Percentiles rank a stretch among this genome's conserved stretches.
These are phyloP conservation scores for Microctonus aethiopoides DNA, from an alignment of 2,888 invertebrate species.

Conservation along the genomic window DNA sequence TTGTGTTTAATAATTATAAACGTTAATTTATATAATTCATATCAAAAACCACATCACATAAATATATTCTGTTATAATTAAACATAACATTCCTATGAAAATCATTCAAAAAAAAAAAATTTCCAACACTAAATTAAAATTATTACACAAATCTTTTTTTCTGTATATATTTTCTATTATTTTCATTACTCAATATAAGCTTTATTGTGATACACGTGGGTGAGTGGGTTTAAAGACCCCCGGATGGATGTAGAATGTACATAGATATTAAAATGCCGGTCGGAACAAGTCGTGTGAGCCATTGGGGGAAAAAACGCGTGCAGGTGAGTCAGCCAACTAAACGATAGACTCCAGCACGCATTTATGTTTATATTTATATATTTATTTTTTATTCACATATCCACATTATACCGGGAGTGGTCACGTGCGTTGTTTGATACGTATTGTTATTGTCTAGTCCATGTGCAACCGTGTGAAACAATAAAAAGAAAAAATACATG, in stretches of 20 bases:
- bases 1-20: too few relatives aligned
- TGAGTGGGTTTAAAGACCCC: constrained; percentile 27
- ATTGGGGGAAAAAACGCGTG: constrained; percentile 38
- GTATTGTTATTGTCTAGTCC: constrained; percentile 25
- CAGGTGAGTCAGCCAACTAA: constrained; percentile 53
- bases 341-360: constrained; percentile 47
- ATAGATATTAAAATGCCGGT: constrained; percentile 16
- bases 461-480: constrained; percentile 41
- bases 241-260: constrained; percentile 12
- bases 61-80: too few relatives aligned
- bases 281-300: not conserved
- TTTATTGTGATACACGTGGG: constrained; percentile 37
- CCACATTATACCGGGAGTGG: constrained; percentile 6
- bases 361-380: not conserved
- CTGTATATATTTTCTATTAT: too few relatives aligned
- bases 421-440: constrained; percentile 24
- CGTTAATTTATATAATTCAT: too few relatives aligned
- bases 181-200: too few relatives aligned
- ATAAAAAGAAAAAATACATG: constrained; percentile 4
- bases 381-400: too few relatives aligned
- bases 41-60: too few relatives aligned
- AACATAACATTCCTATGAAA: too few relatives aligned
- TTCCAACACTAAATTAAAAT: too few relatives aligned
- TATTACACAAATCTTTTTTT: too few relatives aligned
- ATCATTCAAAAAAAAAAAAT: too few relatives aligned